Evolutionary conservation across 2,888 invertebrate species (phyloP).

Genomic region (Eretmocerus hayati): DNA sequence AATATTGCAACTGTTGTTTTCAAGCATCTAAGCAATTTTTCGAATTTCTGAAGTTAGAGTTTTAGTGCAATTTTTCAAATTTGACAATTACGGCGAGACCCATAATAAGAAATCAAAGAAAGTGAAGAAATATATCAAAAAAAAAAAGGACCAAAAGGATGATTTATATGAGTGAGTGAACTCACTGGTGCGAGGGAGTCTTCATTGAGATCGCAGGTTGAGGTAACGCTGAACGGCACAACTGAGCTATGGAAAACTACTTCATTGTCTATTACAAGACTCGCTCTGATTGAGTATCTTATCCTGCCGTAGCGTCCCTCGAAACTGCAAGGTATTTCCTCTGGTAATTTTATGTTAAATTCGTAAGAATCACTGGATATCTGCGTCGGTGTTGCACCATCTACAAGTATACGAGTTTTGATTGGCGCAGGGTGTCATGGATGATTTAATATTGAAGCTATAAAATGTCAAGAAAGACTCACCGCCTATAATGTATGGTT

Average conservation of each 20-base stretch:
- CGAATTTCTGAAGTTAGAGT: too few relatives aligned
- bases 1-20: too few relatives aligned
- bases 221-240: conserved; percentile 48
- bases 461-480: conserved; percentile 23
- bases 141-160: background rate
- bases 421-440: background rate
- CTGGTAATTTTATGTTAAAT: conserved; percentile 47
- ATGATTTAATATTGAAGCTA: background rate
- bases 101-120: too few relatives aligned
- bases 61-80: too few relatives aligned
- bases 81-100: too few relatives aligned
- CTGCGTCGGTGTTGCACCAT: conserved; percentile 27
- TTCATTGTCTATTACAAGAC: conserved; percentile 38
- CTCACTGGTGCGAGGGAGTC: conserved; percentile 39
- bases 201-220: conserved; percentile 47
- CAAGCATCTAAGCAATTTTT: too few relatives aligned
- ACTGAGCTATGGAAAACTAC: conserved; percentile 25
- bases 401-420: conserved; percentile 14
- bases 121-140: background rate
- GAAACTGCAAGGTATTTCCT: conserved; percentile 44
- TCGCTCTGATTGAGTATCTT: conserved; percentile 46
- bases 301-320: conserved; percentile 46
- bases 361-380: conserved; percentile 40
- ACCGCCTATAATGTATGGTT: conserved; percentile 33
- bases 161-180: background rate